A percentile compares a stretch with the other conserved stretches of the same genome.
Conservation (phyloP, 30 jellyfish, hydroid and myxozoan genomes). For the Turritopsis rubra region DNA sequence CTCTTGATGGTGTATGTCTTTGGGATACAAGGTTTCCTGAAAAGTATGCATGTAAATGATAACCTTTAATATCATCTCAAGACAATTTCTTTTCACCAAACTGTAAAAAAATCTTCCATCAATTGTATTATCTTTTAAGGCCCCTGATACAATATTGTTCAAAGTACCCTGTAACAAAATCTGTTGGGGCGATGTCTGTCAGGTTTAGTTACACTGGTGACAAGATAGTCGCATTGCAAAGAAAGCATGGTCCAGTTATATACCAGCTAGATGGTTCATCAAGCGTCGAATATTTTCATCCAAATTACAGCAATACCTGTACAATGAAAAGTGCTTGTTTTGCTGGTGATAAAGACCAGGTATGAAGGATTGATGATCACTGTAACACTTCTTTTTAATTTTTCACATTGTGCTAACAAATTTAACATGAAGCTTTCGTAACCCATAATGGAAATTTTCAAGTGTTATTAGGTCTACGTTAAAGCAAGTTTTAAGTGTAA, state of each 20-base stretch:
- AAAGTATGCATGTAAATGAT: constrained; percentile 30
- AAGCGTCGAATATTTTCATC: constrained; percentile 41
- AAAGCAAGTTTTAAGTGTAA: background rate
- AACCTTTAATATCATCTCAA: background rate
- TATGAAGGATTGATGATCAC: no score
- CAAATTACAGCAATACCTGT: constrained; percentile 61
- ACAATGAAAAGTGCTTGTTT: constrained; percentile 89
- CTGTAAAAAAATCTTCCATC: background rate
- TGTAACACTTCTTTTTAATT: no score
- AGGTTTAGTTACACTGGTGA: constrained; percentile 68
- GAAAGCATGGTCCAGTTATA: constrained; percentile 70
- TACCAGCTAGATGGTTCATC: constrained; percentile 35
- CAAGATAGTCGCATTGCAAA: constrained; percentile 50
- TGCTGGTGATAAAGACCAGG: constrained; percentile 90
- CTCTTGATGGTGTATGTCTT: constrained; percentile 62
- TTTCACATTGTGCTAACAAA: no score
- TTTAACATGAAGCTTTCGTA: no score
- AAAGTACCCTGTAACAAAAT: constrained; percentile 52
- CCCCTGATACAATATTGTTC: constrained; percentile 1
- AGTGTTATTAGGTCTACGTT: background rate
- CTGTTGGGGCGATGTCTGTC: constrained; percentile 94
- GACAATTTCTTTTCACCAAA: no score
- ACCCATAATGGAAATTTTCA: background rate
- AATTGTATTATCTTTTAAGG: background rate
- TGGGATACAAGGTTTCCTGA: constrained; percentile 70